A percentile compares a stretch with the other conserved stretches of the same genome.
Conservation (phyloP, 30 jellyfish, hydroid and myxozoan species). For the Turritopsis dohrnii region DNA sequence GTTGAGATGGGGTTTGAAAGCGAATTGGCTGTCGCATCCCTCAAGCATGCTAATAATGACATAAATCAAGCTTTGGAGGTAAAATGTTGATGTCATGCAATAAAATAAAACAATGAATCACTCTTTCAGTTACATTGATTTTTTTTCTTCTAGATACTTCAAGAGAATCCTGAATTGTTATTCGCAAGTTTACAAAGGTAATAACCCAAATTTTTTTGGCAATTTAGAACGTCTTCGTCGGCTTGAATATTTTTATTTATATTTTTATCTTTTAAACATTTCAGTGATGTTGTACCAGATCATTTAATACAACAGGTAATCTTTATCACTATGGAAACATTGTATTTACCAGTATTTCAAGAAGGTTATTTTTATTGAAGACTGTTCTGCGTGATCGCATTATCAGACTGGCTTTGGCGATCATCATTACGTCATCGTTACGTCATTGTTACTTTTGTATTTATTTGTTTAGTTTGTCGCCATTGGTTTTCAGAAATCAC, state of each 20-base stretch:
- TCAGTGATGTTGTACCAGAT: not conserved
- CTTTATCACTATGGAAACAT: not conserved
- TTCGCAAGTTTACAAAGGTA: not conserved
- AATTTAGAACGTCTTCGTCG: too few relatives aligned
- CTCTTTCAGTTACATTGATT: too few relatives aligned
- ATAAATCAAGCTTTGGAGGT: conserved; percentile 32
- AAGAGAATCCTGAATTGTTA: not conserved
- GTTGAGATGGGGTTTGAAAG: conserved; percentile 15
- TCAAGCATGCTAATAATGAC: conserved; percentile 22
- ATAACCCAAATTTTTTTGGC: not conserved
- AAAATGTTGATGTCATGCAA: not conserved
- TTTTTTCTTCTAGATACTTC: not conserved
- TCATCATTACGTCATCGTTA: not conserved
- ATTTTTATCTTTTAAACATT: not conserved
- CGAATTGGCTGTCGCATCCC: conserved; percentile 17
- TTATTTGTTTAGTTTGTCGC: conserved; percentile 7
- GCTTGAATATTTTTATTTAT: too few relatives aligned
- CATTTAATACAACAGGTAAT: not conserved
- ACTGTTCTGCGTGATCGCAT: too few relatives aligned
- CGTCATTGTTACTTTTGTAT: not conserved
- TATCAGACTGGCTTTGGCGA: not conserved
- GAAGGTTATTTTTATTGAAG: too few relatives aligned
- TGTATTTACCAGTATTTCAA: too few relatives aligned
- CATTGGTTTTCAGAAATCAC: not conserved
- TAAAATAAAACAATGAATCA: too few relatives aligned